Percentiles rank a stretch among this genome's conserved stretches.
Evolutionary conservation across 2,113 vertebrate species (phyloP).

Genomic region (Etheostoma cragini): DNA sequence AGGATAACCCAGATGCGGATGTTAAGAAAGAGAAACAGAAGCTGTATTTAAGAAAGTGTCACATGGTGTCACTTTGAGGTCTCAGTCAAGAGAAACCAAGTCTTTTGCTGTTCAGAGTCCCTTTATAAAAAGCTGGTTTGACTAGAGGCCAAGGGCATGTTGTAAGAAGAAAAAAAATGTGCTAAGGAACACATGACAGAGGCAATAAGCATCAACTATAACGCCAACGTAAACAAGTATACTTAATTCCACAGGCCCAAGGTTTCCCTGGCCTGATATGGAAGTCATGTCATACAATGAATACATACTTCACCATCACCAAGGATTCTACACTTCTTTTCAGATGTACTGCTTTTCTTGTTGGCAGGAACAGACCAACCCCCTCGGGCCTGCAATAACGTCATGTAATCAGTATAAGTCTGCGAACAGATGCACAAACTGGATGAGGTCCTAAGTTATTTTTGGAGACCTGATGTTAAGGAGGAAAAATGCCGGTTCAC

Average conservation of each 20-base stretch:
- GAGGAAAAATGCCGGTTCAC: neutral
- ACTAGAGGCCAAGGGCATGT: constrained; percentile 25
- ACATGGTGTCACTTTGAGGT: constrained; percentile 32
- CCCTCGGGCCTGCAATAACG: constrained; percentile 5
- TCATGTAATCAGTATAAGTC: constrained; percentile 40
- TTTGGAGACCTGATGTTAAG: neutral
- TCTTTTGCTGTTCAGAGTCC: constrained; percentile 20
- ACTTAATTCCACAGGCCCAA: neutral
- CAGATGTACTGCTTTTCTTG: neutral
- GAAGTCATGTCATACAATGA: neutral
- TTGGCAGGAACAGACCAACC: constrained; percentile 16
- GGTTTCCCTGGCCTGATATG: neutral
- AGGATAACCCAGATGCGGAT: constrained; percentile 19
- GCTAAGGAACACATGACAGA: constrained; percentile 26
- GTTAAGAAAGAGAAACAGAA: constrained; percentile 25
- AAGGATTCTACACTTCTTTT: neutral
- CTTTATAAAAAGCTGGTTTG: constrained; percentile 39
- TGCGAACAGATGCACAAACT: constrained; percentile 24
- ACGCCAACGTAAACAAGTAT: neutral
- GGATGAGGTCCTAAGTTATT: constrained; percentile 20
- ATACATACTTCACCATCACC: neutral
- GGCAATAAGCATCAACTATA: constrained; percentile 6
- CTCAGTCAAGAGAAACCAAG: neutral
- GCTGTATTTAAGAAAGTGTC: constrained; percentile 25
- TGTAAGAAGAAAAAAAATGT: constrained; percentile 15